Evolutionary conservation across 1,140 invertebrate species (phyloP), one percentile per base, ranked within the genome.

Genomic region (Copidosoma floridanum): DNA sequence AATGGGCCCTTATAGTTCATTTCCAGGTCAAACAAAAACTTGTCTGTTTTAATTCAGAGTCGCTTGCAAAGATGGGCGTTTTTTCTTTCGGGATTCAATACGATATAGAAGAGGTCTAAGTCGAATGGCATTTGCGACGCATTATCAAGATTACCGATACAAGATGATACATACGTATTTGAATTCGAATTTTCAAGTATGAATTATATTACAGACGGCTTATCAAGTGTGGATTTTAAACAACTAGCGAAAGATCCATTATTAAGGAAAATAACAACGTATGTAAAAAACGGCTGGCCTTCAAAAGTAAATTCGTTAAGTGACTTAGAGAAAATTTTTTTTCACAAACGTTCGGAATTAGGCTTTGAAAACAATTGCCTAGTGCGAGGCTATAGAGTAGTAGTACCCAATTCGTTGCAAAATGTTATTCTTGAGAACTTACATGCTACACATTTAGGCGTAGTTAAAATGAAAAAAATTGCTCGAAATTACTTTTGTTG

Each of bases 351-450:
- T 35, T 6, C 7, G 35, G 16, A 18, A 23, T 1, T 61, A 51
- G 16, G 44, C 26, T 50, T 10, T 41, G 7, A 61, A 61, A 53
- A 18, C 47, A 10, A 37, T 57, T 8, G 63, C 43, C 12, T 53
- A 64, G 18, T 53, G 68, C 23, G 18, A 32, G 3, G 63, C 35
- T 60, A 72, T 32, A 20, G 72, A 52, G 68, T 74, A 10, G 61
- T 82, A 6, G 71, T 82, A 37, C 80, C 80, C 0, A 16, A 50
- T 21, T 53, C 7, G 10, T 65, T 71, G 50, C 57, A 65, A 21
- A 29, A 56, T 8, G 21, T 63, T 21, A 57, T 78, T 20, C 57
- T 78, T 16, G 18, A 68, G 18, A 63, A 74, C 43, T 64, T 83
- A 21, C 80, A 82, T 53, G 57, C 60, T 12, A 63, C 65, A 3